phyloP scores from a whole-genome alignment of 2,797 vertebrate genomes.

The Acestrorhynchus altus region DNA sequence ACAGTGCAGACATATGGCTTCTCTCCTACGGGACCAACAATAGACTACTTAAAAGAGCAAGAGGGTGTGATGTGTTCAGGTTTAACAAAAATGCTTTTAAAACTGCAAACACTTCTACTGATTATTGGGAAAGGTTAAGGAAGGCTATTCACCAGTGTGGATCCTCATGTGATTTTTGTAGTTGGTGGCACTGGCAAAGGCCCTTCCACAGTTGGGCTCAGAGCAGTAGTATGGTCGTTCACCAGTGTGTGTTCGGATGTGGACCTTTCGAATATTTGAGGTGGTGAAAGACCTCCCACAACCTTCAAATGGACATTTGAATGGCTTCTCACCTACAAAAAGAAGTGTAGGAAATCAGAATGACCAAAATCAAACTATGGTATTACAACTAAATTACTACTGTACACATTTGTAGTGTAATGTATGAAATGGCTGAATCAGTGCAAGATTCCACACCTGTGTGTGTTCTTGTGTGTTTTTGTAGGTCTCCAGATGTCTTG shows the following conservation, averaged over 20 bases:
- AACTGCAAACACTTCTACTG: background rate
- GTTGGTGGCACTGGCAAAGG: slow-evolving; percentile 98
- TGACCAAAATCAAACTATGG: background rate
- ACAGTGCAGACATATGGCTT: slow-evolving; percentile 99
- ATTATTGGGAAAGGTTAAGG: background rate
- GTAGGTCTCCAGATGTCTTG: slow-evolving; percentile 97
- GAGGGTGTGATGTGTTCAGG: too few species aligned
- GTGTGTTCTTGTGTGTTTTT: slow-evolving; percentile 97
- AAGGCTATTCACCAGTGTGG: slow-evolving; percentile 86
- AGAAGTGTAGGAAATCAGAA: slow-evolving; percentile 1
- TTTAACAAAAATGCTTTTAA: too few species aligned
- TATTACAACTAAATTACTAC: background rate
- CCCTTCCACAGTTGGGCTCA: slow-evolving; percentile 95
- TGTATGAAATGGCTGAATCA: background rate
- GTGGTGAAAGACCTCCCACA: slow-evolving; percentile 98
- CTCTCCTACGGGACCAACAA: slow-evolving; percentile 80
- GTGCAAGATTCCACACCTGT: slow-evolving; percentile 82
- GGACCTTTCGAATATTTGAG: slow-evolving; percentile 98
- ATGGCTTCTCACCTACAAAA: slow-evolving; percentile 92
- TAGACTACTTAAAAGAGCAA: background rate
- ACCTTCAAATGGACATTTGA: slow-evolving; percentile 96
- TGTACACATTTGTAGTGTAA: too few species aligned
- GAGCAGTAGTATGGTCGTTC: slow-evolving; percentile 98
- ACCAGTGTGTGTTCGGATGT: slow-evolving; percentile 98
- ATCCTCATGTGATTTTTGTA: slow-evolving; percentile 99